A percentile compares a stretch with the other conserved stretches of the same genome.
These are phyloP conservation scores for Anthrax anthrax DNA, from an alignment of 2,888 invertebrate species.

Conservation along the genomic window DNA sequence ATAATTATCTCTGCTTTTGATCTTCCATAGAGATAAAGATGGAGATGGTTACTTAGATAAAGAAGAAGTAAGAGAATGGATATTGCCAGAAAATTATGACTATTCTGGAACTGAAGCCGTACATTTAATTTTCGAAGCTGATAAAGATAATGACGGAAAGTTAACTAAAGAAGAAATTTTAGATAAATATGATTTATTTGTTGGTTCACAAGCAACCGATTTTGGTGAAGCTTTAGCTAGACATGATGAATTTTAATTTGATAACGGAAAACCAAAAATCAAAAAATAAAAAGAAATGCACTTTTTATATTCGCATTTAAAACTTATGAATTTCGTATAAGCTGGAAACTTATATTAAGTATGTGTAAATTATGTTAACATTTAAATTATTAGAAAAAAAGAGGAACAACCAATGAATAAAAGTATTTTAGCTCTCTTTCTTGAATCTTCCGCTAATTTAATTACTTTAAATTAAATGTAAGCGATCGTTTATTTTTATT, in stretches of 20 bases:
- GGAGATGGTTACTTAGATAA: constrained; percentile 74
- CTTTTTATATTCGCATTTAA: no score
- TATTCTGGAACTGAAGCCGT: constrained; percentile 93
- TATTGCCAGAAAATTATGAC: constrained; percentile 90
- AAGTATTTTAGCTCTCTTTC: no score
- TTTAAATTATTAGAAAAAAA: no score
- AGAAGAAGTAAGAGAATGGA: constrained; percentile 85
- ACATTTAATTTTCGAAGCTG: constrained; percentile 90
- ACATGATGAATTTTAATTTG: constrained; percentile 83
- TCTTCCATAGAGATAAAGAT: constrained; percentile 37
- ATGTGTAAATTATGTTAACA: no score
- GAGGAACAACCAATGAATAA: no score
- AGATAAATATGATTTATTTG: constrained; percentile 92
- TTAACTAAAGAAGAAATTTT: constrained; percentile 81
- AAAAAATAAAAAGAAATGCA: no score
- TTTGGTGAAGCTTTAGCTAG: constrained; percentile 91
- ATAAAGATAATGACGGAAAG: constrained; percentile 78
- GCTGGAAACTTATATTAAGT: no score
- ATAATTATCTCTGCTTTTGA: neutral
- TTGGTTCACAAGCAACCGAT: constrained; percentile 97
- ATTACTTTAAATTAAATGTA: no score
- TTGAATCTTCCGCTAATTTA: no score
- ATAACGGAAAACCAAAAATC: no score
- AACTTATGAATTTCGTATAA: no score
- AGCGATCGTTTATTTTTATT: no score